Base-by-base conservation (phyloP, 1,140 invertebrate species). In the Megalopta genalis region DNA sequence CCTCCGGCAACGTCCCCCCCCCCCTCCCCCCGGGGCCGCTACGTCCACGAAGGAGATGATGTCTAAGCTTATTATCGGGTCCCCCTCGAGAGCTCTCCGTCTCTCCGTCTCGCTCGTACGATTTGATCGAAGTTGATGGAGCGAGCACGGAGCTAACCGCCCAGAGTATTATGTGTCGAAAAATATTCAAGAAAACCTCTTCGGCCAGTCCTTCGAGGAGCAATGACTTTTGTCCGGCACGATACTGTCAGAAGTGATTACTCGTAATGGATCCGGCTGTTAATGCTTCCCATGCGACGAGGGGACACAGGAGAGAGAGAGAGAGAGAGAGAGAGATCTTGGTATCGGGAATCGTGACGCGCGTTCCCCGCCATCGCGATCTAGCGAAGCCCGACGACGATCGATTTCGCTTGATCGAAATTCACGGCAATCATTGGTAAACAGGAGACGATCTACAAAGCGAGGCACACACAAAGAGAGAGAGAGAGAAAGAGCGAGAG, bases 111-210 rank as follows among this genome's bases (percentile, higher is more conserved):
- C 66, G 23, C 73, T 82, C 80, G 86, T 88, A 85, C 75, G 73
- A 85, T 86, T 75, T 90, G 88, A 91, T 91, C 90, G 87, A 86
- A 90, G 71, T 88, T 85, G 90, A 91, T 91, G 90, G 89, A 86
- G 86, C 90, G 90, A 87, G 69, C 85, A 87, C 81, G 85, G 86
- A 86, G 85, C 90, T 92, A 91, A 91, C 90, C 89, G 87, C 88
- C 88, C 88, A 87, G 83, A 87, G 90, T 88, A 91, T 91, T 90
- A 88, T 90, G 86, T 89, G 86, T 91, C 91, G 85, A 88, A 90
- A 88, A 90, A 90, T 90, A 89, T 89, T 80, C 54, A 80, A 88
- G 87, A 84, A 90, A 88, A 88, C 83, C 83, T 86, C 84, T 71
- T 64, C 49, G 81, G 80, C 57, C 77, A 66, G 72, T 77, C 84